Base-by-base conservation (phyloP, 2,888 invertebrate species). In the Eudiplozoon nipponicum region DNA sequence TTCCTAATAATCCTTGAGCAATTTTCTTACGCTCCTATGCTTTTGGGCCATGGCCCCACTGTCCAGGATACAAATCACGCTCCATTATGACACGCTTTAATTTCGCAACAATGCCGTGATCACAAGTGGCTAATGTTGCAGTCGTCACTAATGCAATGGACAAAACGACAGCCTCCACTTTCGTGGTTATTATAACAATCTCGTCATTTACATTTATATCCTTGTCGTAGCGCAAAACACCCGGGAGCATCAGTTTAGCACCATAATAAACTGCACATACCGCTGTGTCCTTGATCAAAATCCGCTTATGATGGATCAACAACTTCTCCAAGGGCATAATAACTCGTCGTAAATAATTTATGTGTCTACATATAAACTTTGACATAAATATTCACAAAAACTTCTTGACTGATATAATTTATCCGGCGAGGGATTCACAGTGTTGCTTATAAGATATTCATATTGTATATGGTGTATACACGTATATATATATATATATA, bases 31-130 rank as follows among this genome's bases (percentile, higher is more conserved):
- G 90, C 44, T 72, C 37, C 28, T 34, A 22, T 19, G 66, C 67
- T 59, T 77, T 74, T 0, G 84, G 81, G 33, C 94, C 94, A 19
- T 90, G 61, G 11, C 94, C 90, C 94, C 94, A 94, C 58, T 84
- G 84, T 41, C 86, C 67, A 0, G 86, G 86, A 59, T 98, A 98
- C 2, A 77, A 76, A 56, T 98, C 94, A 47, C 94, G 65, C 57
- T 98, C 90, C 94, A 98, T 98, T 40, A 98, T 81, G 1, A 98
- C 90, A 45, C 90, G 65, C 56, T 94, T 94, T 41, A 90, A 70
- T 63, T 90, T 94, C 1, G 94, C 94, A 18, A 80, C 80, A 1
- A 80, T 69, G 3, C 94, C 94, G 54, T 98, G 94, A 59, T 94
- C 86, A 56, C 84, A 84, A 1, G 76, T 74, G 0, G 81, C 73